Conservation (phyloP, 1,140 invertebrate species). For the Cardiocondyla obscurior region DNA sequence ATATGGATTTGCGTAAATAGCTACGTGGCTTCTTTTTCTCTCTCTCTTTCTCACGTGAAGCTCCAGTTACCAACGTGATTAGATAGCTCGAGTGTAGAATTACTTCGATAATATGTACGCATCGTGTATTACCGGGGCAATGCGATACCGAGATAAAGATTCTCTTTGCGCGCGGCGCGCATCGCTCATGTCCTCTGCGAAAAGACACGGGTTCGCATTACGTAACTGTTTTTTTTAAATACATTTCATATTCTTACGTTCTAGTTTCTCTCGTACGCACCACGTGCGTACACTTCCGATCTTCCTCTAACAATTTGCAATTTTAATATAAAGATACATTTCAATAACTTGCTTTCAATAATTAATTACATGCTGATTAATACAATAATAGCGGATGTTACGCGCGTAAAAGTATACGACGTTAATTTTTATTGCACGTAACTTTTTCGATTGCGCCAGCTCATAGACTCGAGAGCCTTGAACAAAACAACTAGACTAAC, state of each 20-base stretch:
- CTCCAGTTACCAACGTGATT: constrained; percentile 62
- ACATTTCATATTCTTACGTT: background rate
- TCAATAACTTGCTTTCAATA: background rate
- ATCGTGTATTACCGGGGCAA: constrained; percentile 53
- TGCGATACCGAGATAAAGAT: constrained; percentile 47
- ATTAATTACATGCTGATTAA: background rate
- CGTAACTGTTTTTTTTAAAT: background rate
- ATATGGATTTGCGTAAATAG: constrained; percentile 43
- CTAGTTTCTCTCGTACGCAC: background rate
- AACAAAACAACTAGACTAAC: constrained; percentile 34
- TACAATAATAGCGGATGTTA: background rate
- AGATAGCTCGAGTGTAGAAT: constrained; percentile 53
- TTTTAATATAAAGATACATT: background rate
- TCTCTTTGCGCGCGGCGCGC: constrained; percentile 17
- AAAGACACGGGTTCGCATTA: constrained; percentile 56
- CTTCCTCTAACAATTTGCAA: background rate
- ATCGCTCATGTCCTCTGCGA: constrained; percentile 11
- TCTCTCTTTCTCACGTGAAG: constrained; percentile 38
- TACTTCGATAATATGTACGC: constrained; percentile 56
- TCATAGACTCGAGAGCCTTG: constrained; percentile 35
- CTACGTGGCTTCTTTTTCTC: constrained; percentile 24
- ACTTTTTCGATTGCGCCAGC: constrained; percentile 10
- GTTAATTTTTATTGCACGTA: background rate
- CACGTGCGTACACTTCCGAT: background rate
- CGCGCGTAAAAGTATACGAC: background rate